Evolutionary conservation across 2,113 vertebrate genomes (phyloP).

Genomic region (Phalacrocorax aristotelis): DNA sequence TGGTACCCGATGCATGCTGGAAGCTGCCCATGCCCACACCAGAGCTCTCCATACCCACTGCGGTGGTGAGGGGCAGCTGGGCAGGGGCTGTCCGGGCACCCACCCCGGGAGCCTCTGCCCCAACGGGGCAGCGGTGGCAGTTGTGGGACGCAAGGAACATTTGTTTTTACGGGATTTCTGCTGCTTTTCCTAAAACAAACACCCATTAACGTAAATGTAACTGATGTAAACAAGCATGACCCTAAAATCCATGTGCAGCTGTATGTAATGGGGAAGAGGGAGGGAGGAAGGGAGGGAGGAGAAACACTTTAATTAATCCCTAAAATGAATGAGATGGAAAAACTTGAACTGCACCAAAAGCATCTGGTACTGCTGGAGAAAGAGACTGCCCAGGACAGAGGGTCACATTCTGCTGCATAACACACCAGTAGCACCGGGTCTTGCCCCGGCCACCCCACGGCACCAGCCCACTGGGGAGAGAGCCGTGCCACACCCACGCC

Average conservation of each 20-base stretch:
- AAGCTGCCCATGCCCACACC: rapidly evolving
- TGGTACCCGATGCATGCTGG: rapidly evolving
- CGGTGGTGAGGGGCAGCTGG: background rate
- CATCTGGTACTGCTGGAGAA: background rate
- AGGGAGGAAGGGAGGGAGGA: background rate
- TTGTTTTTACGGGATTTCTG: background rate
- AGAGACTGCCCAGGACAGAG: background rate
- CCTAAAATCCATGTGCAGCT: conserved; percentile 48
- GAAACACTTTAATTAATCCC: conserved; percentile 28
- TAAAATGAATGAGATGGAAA: background rate
- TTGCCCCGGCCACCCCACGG: rapidly evolving
- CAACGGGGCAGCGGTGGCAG: rapidly evolving
- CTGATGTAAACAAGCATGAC: conserved; percentile 14
- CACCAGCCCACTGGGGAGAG: rapidly evolving
- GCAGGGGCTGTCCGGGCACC: background rate
- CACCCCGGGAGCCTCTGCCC: background rate
- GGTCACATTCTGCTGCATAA: background rate
- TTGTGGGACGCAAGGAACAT: background rate
- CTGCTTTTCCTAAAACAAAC: background rate
- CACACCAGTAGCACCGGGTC: rapidly evolving
- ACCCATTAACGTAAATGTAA: background rate
- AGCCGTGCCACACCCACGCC: rapidly evolving
- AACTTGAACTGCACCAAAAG: background rate
- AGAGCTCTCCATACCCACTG: background rate
- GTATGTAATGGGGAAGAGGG: background rate